These are phyloP conservation scores for Lepus oiostolus DNA, from an alignment of 2,797 vertebrate species.

Conservation along the genomic window DNA sequence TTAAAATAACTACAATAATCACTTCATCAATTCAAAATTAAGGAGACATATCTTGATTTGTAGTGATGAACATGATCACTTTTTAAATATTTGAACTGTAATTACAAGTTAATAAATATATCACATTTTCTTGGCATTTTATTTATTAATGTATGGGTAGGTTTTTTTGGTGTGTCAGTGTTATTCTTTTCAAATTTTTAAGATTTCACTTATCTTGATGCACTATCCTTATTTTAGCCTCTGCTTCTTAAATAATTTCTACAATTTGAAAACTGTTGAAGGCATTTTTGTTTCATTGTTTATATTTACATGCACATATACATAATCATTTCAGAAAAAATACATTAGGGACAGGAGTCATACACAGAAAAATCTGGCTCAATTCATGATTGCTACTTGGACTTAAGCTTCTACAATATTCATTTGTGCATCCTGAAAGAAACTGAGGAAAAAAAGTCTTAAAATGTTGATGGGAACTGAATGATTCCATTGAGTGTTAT, in stretches of 20 bases:
- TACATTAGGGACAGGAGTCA: neutral
- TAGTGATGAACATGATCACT: neutral
- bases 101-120: neutral
- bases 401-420: neutral
- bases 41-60: neutral
- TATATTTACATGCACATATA: neutral
- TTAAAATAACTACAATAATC: neutral
- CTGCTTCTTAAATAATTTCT: conserved; percentile 64
- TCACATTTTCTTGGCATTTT: neutral
- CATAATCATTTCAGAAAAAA: conserved; percentile 45
- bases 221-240: conserved; percentile 32
- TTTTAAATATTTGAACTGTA: neutral
- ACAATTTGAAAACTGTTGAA: conserved; percentile 50
- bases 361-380: neutral
- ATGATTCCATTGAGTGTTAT: neutral
- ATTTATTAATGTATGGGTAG: neutral
- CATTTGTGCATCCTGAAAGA: neutral
- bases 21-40: neutral
- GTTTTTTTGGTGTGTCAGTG: neutral
- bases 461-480: neutral
- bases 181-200: conserved; percentile 34
- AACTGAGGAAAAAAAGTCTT: neutral
- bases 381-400: neutral
- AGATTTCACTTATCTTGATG: neutral
- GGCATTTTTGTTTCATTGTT: conserved; percentile 60